A percentile compares a stretch with the other conserved stretches of the same genome.
These are phyloP conservation scores for Selene dorsalis DNA, from an alignment of 2,797 vertebrate genomes.

Conservation along the genomic window DNA sequence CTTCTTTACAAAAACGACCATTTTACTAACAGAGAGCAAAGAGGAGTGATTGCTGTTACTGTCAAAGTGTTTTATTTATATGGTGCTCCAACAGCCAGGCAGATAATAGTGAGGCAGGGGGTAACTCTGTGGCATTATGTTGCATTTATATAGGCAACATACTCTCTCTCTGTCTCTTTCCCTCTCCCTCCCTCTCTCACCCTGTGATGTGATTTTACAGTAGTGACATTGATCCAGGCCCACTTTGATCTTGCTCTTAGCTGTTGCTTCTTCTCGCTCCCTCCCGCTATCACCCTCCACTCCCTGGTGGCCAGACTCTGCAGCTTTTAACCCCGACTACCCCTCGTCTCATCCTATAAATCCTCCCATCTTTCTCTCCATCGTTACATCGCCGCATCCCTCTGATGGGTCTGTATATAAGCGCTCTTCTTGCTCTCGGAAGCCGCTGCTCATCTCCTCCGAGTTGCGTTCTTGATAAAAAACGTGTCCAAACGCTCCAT, in stretches of 20 bases:
- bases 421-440: slow-evolving; percentile 37
- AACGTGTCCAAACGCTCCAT: slow-evolving; percentile 22
- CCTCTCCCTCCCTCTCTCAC: slow-evolving; percentile 48
- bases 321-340: slow-evolving; percentile 79
- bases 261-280: slow-evolving; percentile 65
- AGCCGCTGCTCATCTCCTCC: slow-evolving; percentile 39
- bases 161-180: slow-evolving; percentile 30
- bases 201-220: slow-evolving; percentile 77
- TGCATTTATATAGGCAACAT: slow-evolving; percentile 71
- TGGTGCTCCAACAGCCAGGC: slow-evolving; percentile 50
- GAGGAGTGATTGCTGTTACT: slow-evolving; percentile 59
- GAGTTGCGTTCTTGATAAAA: slow-evolving; percentile 37
- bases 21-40: slow-evolving; percentile 52
- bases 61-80: slow-evolving; percentile 74
- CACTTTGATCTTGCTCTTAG: slow-evolving; percentile 80
- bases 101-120: slow-evolving; percentile 64
- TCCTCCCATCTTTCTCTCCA: slow-evolving; percentile 46
- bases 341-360: slow-evolving; percentile 73
- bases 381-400: slow-evolving; percentile 57
- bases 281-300: slow-evolving; percentile 53
- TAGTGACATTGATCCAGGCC: slow-evolving; percentile 80
- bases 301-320: slow-evolving; percentile 72
- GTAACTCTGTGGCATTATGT: slow-evolving; percentile 68
- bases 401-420: slow-evolving; percentile 31
- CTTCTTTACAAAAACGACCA: slow-evolving; percentile 20